Base-by-base conservation (phyloP, 2,888 invertebrate species). In the Callyntrura sp. region DNA sequence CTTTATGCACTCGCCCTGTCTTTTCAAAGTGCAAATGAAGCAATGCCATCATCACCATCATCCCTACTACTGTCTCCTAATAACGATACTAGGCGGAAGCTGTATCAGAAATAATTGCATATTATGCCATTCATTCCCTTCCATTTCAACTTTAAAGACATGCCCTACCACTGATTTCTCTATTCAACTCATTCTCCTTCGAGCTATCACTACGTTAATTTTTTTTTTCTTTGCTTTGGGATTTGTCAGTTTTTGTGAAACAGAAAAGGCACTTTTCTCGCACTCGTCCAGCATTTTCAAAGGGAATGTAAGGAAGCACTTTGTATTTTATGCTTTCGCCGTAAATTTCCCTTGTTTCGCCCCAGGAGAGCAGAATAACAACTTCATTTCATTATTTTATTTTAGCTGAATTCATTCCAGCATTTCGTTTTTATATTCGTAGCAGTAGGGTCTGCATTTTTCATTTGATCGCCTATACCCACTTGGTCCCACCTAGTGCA, bases 341-440 rank as follows among this genome's bases (percentile, higher is more conserved):
- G 70, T 70, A 70, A 70, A 70, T 70, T 70, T 70, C 43, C 35
- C 70, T 43, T 70, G 43, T 70, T n/a, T 70, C 43, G 70, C 70
- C 70, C 70, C 43, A 70, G 43, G 70, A 70, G 70, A 43, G 17
- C 35, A 35, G 1, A 43, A 70, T 9, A 70, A 35, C 43, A 43
- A 70, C 70, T 70, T 43, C 43, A 70, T 70, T 65, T 73, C 73
- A 17, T n/a, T n/a, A n/a, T n/a, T n/a, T n/a, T n/a, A n/a, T n/a
- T n/a, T n/a, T n/a, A n/a, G n/a, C n/a, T n/a, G n/a, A n/a, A n/a
- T n/a, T n/a, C n/a, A n/a, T n/a, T n/a, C n/a, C n/a, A n/a, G n/a
- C n/a, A n/a, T n/a, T n/a, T n/a, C 2, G 48, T 4, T 76, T 14
- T 1, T 23, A 23, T 4, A 23, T 51, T 76, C 76, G 11, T n/a